Base-by-base conservation (phyloP, 2,113 vertebrate genomes). In the Lophura nycthemera region DNA sequence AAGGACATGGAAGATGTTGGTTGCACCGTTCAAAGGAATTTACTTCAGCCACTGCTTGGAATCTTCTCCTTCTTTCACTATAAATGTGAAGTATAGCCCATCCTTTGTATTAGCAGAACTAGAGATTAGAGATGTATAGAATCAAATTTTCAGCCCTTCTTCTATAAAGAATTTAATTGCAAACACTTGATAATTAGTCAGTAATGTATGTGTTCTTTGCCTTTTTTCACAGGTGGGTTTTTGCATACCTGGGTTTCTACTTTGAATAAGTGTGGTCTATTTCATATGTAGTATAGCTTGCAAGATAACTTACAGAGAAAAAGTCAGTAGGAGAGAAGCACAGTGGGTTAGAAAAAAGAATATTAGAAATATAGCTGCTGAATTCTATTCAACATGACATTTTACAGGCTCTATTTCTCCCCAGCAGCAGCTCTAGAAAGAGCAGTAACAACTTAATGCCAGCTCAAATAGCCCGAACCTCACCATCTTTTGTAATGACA, bases 341-440 rank as follows among this genome's bases (percentile, higher is more conserved):
- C 8, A 11, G n/a, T 2, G 4, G 19, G 20, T 48, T 77, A 59
- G 36, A 60, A 73, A 83, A 11, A 19, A 11, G 63, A 71, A 19
- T 54, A 66, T 22, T 64, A 83, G 57, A 77, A 81, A 30, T 40
- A 6, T 60, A 67, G 38, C 75, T 85, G 30, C 50, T 83, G 71
- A 71, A 80, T 74, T 70, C 22, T 42, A 30, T 47, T 6, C 29
- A 75, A 27, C 13, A 6, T 57, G 69, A 8, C 11, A n/a, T 66
- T 88, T 92, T 86, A 52, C 42, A 91, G 89, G 6, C 69, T 88
- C 22, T 65, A 11, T 75, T 92, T 91, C 79, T 83, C 22, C 89
- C 57, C 61, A 89, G 38, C 48, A 64, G 38, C 69, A 71, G 43
- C 38, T 83, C 76, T 90, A 74, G 78, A 78, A 88, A 54, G 40